Conservation (phyloP, 2,888 invertebrate species). For the Dryadula phaetusa region DNA sequence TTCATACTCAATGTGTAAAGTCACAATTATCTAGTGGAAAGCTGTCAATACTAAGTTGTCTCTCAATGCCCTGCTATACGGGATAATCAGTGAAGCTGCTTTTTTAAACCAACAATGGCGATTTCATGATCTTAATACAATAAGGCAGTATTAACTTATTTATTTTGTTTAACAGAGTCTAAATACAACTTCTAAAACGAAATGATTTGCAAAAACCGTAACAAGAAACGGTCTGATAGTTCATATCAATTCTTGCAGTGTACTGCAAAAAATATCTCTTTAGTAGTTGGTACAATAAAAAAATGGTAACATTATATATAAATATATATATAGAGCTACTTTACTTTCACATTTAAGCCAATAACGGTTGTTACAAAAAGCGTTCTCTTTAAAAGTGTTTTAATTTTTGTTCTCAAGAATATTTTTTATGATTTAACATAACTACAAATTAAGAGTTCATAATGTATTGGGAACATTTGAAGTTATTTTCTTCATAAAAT, state of each 20-base stretch:
- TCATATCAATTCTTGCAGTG: neutral
- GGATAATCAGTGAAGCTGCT: no score
- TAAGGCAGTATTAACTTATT: neutral
- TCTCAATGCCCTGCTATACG: no score
- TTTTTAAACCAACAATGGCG: no score
- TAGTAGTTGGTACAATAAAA: conserved; percentile 1
- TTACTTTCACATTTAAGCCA: conserved; percentile 14
- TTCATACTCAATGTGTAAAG: no score
- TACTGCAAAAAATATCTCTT: conserved; percentile 1
- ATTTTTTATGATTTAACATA: neutral
- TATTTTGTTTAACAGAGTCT: neutral
- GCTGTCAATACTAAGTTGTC: no score
- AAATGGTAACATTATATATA: neutral
- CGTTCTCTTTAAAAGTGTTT: neutral
- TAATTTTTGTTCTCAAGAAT: conserved; percentile 3
- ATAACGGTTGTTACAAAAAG: conserved; percentile 2
- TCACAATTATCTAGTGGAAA: no score
- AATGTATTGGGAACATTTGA: no score
- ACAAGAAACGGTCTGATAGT: neutral
- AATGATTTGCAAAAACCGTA: neutral
- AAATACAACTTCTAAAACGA: neutral
- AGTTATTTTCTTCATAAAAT: no score
- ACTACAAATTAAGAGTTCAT: no score
- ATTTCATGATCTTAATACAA: neutral
- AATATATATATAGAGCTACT: neutral